A percentile compares a stretch with the other conserved stretches of the same genome.
phyloP scores from a whole-genome alignment of 1,140 invertebrate species.

The Calephelis nemesis region DNA sequence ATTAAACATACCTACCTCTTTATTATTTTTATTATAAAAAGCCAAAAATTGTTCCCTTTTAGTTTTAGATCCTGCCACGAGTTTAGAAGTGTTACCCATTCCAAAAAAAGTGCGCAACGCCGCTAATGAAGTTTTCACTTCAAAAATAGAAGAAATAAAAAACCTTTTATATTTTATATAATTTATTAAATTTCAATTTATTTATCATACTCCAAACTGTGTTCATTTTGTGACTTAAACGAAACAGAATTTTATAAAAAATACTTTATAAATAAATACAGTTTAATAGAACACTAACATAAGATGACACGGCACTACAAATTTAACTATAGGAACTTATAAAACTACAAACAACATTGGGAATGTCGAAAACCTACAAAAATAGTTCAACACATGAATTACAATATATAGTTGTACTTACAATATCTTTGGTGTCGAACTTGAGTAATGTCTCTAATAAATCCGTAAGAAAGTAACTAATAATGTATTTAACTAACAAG shows the following conservation, averaged over 20 bases:
- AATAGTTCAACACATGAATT: slow-evolving; percentile 45
- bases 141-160: slow-evolving; percentile 31
- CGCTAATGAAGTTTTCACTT: too few relatives aligned
- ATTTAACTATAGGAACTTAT: slow-evolving; percentile 51
- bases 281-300: slow-evolving; percentile 26
- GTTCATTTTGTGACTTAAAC: slow-evolving; percentile 2
- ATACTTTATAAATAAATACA: slow-evolving; percentile 21
- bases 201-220: slow-evolving; percentile 2
- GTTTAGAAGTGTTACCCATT: too few relatives aligned
- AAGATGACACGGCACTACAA: slow-evolving; percentile 24
- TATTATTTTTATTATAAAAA: too few relatives aligned
- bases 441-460: slow-evolving; percentile 29
- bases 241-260: neutral
- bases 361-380: slow-evolving; percentile 63
- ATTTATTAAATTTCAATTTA: slow-evolving; percentile 37
- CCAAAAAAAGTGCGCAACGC: too few relatives aligned
- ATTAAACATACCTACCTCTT: too few relatives aligned
- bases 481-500: slow-evolving; percentile 35
- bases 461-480: slow-evolving; percentile 22
- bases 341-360: slow-evolving; percentile 50
- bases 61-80: too few relatives aligned
- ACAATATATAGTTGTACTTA: slow-evolving; percentile 40
- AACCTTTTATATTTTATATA: slow-evolving; percentile 28
- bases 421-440: slow-evolving; percentile 59
- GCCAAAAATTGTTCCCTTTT: too few relatives aligned